Evolutionary conservation across 2,113 vertebrate species (phyloP).

Genomic region (Lophotis ruficrista): DNA sequence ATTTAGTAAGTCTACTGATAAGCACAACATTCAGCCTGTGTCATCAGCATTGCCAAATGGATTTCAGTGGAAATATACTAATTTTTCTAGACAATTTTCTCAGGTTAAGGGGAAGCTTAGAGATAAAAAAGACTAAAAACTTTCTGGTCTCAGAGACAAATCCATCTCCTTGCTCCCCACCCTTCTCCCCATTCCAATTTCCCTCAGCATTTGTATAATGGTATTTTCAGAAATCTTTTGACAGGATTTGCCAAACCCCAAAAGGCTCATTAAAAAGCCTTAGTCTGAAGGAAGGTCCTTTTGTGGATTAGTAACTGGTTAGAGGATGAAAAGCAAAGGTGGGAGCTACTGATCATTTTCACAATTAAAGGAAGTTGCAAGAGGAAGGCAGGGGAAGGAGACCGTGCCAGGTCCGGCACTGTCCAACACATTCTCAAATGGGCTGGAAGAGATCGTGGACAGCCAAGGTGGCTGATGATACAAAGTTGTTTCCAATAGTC

Average conservation of each 20-base stretch:
- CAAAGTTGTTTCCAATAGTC: neutral
- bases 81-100: neutral
- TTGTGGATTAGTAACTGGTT: neutral
- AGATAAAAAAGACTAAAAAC: neutral
- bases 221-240: neutral
- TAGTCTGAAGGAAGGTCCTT: neutral
- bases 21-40: neutral
- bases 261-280: neutral
- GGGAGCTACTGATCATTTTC: neutral
- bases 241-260: neutral
- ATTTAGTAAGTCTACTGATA: neutral
- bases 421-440: neutral
- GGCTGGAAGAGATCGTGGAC: neutral
- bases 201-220: neutral
- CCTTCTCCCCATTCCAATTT: neutral
- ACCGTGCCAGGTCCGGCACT: neutral
- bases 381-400: neutral
- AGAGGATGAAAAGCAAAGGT: conserved; percentile 21
- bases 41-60: neutral
- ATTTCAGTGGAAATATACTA: neutral
- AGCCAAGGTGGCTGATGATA: neutral
- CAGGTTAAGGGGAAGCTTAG: neutral
- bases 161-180: neutral
- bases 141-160: neutral
- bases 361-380: conserved; percentile 15